These are phyloP conservation scores for Tupaia chinensis DNA, from an alignment of 2,113 vertebrate genomes.

Conservation along the genomic window DNA sequence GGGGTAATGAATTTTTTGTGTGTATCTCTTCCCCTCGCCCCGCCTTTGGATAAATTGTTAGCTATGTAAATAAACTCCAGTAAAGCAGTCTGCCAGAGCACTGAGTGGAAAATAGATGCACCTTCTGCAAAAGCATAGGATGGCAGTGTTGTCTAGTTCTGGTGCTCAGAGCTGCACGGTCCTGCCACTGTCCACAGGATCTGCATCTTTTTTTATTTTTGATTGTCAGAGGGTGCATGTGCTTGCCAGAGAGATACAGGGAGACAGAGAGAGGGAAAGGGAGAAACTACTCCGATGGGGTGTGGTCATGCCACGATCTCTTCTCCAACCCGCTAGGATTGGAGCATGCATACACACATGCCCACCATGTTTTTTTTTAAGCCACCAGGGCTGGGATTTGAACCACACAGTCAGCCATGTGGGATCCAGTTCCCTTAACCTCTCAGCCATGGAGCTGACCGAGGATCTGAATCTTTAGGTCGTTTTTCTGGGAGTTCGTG, in stretches of 20 bases:
- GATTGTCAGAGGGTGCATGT: too few species aligned
- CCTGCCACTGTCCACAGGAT: neutral
- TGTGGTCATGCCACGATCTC: too few species aligned
- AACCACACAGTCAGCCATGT: too few species aligned
- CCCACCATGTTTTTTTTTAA: too few species aligned
- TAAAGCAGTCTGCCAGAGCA: slow-evolving; percentile 25
- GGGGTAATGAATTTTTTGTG: slow-evolving; percentile 44
- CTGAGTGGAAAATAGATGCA: neutral
- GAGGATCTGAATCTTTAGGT: neutral
- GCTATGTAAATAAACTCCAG: neutral
- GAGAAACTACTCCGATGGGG: too few species aligned
- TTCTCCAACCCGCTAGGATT: too few species aligned
- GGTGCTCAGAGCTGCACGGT: neutral
- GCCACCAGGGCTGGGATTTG: too few species aligned
- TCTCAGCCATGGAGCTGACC: too few species aligned
- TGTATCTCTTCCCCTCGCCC: neutral
- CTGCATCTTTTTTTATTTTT: neutral
- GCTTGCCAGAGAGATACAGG: too few species aligned
- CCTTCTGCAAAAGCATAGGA: neutral
- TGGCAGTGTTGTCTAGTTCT: neutral
- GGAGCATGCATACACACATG: too few species aligned
- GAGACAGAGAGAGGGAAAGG: too few species aligned
- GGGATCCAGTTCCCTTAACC: too few species aligned
- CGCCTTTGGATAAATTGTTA: slow-evolving; percentile 22
- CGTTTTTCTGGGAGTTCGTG: neutral